These are phyloP conservation scores for Sicus ferrugineus DNA, from an alignment of 2,888 invertebrate species.

Conservation along the genomic window DNA sequence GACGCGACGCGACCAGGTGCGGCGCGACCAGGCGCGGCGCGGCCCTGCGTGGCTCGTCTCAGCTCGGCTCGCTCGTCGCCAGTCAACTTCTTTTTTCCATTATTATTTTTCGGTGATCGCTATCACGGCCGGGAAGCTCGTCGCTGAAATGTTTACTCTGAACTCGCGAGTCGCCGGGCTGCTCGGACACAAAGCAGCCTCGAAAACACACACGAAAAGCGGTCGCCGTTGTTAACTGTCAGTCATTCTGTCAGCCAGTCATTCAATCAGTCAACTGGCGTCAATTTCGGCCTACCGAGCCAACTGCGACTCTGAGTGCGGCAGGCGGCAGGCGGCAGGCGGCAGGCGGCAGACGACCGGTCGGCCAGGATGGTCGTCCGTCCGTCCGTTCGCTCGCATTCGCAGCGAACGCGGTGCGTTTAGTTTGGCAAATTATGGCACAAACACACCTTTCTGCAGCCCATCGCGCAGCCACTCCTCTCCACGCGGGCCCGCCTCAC, in stretches of 20 bases:
- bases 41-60: too few species aligned
- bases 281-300: not conserved
- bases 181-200: too few species aligned
- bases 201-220: not conserved
- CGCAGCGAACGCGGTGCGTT: constrained; percentile 2
- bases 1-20: too few species aligned
- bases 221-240: constrained; percentile 40
- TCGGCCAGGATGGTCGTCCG: too few species aligned
- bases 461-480: constrained; percentile 3
- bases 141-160: constrained; percentile 55
- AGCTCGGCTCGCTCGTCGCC: too few species aligned
- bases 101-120: constrained; percentile 43
- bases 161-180: constrained; percentile 38
- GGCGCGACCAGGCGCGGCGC: too few species aligned
- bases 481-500: not conserved
- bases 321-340: too few species aligned
- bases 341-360: too few species aligned
- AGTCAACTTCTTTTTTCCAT: constrained; percentile 21
- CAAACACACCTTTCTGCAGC: constrained; percentile 29
- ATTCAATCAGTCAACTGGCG: constrained; percentile 33
- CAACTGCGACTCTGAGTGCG: not conserved
- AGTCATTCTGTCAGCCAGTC: constrained; percentile 40
- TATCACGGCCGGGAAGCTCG: constrained; percentile 6
- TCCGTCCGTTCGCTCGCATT: not conserved
- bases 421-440: constrained; percentile 31